Evolutionary conservation across 2,797 vertebrate species (phyloP), one percentile per base, ranked within the genome.

Genomic region (Lagorchestes hirsutus): DNA sequence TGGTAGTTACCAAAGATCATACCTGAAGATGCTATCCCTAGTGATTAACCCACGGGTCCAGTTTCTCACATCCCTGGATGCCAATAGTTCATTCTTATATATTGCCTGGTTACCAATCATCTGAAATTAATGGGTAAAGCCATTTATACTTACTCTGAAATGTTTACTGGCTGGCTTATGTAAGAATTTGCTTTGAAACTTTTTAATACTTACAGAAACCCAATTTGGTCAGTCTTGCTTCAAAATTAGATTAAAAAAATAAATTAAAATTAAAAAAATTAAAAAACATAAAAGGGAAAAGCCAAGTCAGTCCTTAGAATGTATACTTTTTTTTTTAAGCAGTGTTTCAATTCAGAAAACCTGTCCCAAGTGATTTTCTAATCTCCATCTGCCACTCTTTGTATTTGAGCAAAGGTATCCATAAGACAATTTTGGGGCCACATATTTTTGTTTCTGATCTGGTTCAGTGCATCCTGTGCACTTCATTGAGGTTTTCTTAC

Each of bases 21-120:
- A 99, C 98, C 98, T 98, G 97, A 98, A 98, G 95, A 92, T 95
- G 54, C 98, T 98, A 92, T 98, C 98, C 10, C 98, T 98, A 22
- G 97, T 98, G 91, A 98, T 93, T 1, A 98, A 98, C 16, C 98
- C 97, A 4, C 34, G 96, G 9, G 9, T 96, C 91, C 97, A 97
- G 0, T 58, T 93, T 59, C 91, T 96, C 93, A 98, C 95, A 28
- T 97, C 95, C 11, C 90, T 96, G 11, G 56, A 82, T 93, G 97
- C 98, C 0, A 98, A 55, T 87, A 99, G 46, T 24, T 98, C 98
- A 0, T 98, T 98, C 92, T 98, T 98, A 82, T 98, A 98, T 1
- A 97, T 1, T 0, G 92, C 96, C 14, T 93, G 93, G 54, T 97
- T 93, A 40, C 96, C 98, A 90, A 28, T 27, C 67, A 98, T 57